Evolutionary conservation across 2,797 vertebrate genomes (phyloP), one percentile per base, ranked within the genome.

Genomic region (Chelmon rostratus): DNA sequence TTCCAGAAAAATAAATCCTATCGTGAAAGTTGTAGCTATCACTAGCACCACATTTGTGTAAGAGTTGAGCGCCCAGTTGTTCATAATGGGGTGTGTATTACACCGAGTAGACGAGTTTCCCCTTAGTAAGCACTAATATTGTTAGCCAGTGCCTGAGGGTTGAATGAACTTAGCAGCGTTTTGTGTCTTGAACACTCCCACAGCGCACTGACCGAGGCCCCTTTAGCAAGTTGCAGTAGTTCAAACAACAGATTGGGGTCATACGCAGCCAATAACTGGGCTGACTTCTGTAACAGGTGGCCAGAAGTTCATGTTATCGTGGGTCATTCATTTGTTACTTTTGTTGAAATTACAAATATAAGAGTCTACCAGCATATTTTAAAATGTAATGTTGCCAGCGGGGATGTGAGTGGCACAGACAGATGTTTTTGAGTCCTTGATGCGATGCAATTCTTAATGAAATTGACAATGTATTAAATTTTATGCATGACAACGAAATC

Each of bases 81-180:
- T n/a, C n/a, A 19, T 19, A 23, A 16, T 37, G 21, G 15, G 0
- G 23, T 6, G 31, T 37, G 6, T 5, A 8, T 13, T 4, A 19
- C 10, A 38, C 2, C 0, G 1, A 28, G 2, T 12, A 4, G 9
- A 25, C 2, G 1, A 2, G n/a, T 67, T 50, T 31, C 18, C 8
- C 0, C 25, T 18, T 19, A 33, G 6, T 44, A 25, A 21, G 21
- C 35, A 18, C 28, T 74, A 1, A 3, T 79, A 1, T 53, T 57
- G 37, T 65, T 58, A 65, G 62, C 38, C 35, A 25, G 28, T 65
- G 54, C 58, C 49, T 42, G 2, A 13, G 68, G 74, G 84, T 89
- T 94, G 89, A 93, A 91, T 92, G 87, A 92, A 94, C 83, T 80
- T 74, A 1, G 73, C 50, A 87, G 78, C 83, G 23, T 72, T 83